A percentile compares a stretch with the other conserved stretches of the same genome.
Conservation (phyloP, 2,113 vertebrate genomes). For the Erpornis zantholeuca region DNA sequence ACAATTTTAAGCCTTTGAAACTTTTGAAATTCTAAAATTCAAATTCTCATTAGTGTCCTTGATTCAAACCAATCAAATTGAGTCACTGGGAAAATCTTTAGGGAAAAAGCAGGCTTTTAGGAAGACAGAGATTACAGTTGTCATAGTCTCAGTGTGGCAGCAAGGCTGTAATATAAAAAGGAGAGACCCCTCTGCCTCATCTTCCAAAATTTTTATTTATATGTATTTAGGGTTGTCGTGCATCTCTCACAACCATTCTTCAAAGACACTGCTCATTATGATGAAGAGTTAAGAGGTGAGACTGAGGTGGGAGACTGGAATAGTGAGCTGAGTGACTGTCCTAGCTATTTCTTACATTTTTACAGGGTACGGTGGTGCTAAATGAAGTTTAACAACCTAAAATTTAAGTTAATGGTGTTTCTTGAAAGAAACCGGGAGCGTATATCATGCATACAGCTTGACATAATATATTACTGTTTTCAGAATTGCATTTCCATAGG, state of each 20-base stretch:
- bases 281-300: not conserved
- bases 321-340: not conserved
- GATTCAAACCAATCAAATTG: not conserved
- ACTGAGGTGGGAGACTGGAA: not conserved
- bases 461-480: slow-evolving; percentile 5
- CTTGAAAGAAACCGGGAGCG: not conserved
- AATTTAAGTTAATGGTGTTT: slow-evolving; percentile 23
- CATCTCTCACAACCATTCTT: not conserved
- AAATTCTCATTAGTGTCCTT: not conserved
- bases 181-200: not conserved
- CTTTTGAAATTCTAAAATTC: not conserved
- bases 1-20: not conserved
- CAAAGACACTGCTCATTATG: not conserved
- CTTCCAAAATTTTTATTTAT: not conserved
- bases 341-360: not conserved
- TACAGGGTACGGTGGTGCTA: not conserved
- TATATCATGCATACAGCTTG: not conserved
- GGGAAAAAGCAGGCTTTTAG: not conserved
- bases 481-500: not conserved
- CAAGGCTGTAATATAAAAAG: not conserved
- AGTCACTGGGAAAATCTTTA: not conserved
- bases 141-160: not conserved
- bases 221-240: not conserved
- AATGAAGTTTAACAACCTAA: slow-evolving; percentile 8
- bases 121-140: not conserved